Evolutionary conservation across 1,140 invertebrate genomes (phyloP).

Genomic region (Ostrea edulis): DNA sequence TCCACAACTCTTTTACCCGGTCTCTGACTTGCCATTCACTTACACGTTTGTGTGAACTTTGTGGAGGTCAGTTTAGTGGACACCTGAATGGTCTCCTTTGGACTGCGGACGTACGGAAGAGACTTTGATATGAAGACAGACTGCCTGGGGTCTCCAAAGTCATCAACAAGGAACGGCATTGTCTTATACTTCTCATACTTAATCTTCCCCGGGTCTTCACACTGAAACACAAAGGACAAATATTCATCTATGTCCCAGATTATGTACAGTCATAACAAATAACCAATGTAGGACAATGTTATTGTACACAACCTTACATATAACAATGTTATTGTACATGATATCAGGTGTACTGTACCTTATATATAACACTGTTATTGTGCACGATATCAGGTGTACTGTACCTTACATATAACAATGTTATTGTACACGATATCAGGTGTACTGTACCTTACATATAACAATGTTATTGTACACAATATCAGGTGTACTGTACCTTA

Average conservation of each 20-base stretch:
- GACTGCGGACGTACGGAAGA: constrained; percentile 87
- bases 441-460: constrained; percentile 87
- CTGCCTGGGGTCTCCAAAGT: constrained; percentile 63
- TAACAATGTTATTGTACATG: too few species aligned
- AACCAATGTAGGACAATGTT: too few species aligned
- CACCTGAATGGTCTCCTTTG: constrained; percentile 91
- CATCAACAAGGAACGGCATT: constrained; percentile 85
- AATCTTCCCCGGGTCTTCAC: constrained; percentile 90
- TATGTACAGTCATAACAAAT: too few species aligned
- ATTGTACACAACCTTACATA: too few species aligned
- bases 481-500: constrained; percentile 81
- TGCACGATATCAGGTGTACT: background rate
- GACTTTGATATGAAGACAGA: constrained; percentile 47
- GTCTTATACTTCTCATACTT: constrained; percentile 84
- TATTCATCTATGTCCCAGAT: too few species aligned
- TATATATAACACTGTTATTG: too few species aligned
- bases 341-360: constrained; percentile 78
- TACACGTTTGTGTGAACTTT: constrained; percentile 95
- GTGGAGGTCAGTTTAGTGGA: constrained; percentile 94
- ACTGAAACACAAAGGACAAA: constrained; percentile 76
- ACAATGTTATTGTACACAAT: too few species aligned
- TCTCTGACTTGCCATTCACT: constrained; percentile 54
- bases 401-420: constrained; percentile 92
- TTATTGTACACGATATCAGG: too few species aligned
- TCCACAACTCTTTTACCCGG: too few species aligned